phyloP scores from a whole-genome alignment of 2,797 vertebrate species.

The Poecilia gillii region DNA sequence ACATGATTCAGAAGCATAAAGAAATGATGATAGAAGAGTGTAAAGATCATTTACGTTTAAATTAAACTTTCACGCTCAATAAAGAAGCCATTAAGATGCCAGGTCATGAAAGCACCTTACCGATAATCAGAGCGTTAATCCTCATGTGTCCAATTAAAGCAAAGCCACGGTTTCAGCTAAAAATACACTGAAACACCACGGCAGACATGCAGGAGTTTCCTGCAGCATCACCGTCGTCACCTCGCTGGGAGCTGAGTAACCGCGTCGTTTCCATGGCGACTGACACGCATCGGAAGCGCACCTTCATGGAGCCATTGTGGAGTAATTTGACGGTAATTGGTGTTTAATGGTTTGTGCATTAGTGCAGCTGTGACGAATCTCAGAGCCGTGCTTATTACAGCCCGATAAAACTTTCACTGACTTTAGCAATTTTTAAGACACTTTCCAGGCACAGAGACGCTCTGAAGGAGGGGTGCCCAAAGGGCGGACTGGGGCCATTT shows the following conservation, averaged over 20 bases:
- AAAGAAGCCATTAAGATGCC: constrained; percentile 35
- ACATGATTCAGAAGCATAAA: background rate
- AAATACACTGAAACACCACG: constrained; percentile 4
- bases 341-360: constrained; percentile 59
- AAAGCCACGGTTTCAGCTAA: constrained; percentile 21
- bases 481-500: no score
- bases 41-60: background rate
- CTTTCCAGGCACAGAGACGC: constrained; percentile 37
- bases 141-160: constrained; percentile 65
- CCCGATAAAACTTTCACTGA: constrained; percentile 37
- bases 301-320: constrained; percentile 51
- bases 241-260: constrained; percentile 9
- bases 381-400: constrained; percentile 24
- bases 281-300: constrained; percentile 37
- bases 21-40: background rate
- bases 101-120: constrained; percentile 31
- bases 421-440: constrained; percentile 59
- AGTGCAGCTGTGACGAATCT: constrained; percentile 35
- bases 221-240: constrained; percentile 14
- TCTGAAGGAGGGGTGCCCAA: constrained; percentile 6
- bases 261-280: constrained; percentile 36
- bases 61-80: constrained; percentile 12
- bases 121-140: constrained; percentile 55
- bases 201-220: background rate
- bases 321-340: constrained; percentile 69